These are phyloP conservation scores for Sigmodon hispidus DNA, from an alignment of 2,113 vertebrate species.

Conservation along the genomic window DNA sequence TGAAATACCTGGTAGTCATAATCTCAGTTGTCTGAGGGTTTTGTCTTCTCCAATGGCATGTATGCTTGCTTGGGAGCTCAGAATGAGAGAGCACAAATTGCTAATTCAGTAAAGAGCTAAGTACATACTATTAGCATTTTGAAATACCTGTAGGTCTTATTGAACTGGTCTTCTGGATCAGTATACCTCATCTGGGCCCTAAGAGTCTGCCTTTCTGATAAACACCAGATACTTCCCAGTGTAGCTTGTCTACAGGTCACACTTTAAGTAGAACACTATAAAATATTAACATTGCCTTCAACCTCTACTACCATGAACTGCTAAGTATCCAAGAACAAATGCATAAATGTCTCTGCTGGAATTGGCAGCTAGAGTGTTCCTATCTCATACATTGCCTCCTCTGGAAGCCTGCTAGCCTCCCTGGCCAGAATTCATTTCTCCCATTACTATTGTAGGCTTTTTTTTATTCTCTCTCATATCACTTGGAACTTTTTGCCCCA, in stretches of 20 bases:
- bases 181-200: not conserved
- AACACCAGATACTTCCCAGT: not conserved
- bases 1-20: not conserved
- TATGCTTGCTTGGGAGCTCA: not conserved
- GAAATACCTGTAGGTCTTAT: not conserved
- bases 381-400: not conserved
- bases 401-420: not conserved
- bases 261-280: not conserved
- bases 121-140: not conserved
- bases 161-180: slow-evolving; percentile 6
- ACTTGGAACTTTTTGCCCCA: not conserved
- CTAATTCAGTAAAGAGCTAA: not conserved
- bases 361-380: not conserved
- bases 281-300: not conserved
- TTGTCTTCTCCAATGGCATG: rapidly evolving
- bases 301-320: not conserved
- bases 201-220: not conserved
- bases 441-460: not conserved
- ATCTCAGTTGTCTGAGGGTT: not conserved
- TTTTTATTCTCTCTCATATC: not conserved
- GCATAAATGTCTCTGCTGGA: not conserved
- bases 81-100: not conserved
- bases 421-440: not conserved
- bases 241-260: not conserved
- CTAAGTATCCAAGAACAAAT: not conserved